phyloP scores from a whole-genome alignment of 92 coral and sea anemone species.

The Palythoa grandiflora region DNA sequence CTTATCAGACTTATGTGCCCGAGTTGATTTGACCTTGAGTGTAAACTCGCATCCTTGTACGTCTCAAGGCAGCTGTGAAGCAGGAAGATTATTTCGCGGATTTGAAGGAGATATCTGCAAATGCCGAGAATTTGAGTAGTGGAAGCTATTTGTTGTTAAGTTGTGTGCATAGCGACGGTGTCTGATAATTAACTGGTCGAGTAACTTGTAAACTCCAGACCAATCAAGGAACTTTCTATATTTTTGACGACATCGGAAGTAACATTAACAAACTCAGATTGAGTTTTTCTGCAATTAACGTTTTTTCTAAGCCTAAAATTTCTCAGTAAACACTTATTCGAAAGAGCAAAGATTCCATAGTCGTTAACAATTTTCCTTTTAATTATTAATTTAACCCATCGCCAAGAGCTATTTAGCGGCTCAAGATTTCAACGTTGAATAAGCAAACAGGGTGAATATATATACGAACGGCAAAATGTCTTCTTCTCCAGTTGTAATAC shows the following conservation, averaged over 20 bases:
- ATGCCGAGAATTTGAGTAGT: neutral
- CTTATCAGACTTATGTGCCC: neutral
- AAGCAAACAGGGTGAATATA: neutral
- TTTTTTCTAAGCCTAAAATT: constrained; percentile 29
- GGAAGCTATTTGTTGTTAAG: constrained; percentile 11
- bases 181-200: constrained; percentile 21
- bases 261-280: neutral
- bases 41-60: neutral
- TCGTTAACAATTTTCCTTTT: constrained; percentile 54
- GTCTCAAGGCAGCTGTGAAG: neutral
- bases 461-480: constrained; percentile 10
- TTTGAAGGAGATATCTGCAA: neutral
- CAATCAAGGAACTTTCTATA: neutral
- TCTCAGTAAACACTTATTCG: neutral
- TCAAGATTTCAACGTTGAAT: constrained; percentile 31
- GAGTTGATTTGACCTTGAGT: neutral
- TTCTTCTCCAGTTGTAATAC: constrained; percentile 75
- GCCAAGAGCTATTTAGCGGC: constrained; percentile 34
- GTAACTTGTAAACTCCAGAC: constrained; percentile 23
- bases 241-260: neutral
- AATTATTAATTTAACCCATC: constrained; percentile 61
- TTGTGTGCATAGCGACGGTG: constrained; percentile 39
- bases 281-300: neutral
- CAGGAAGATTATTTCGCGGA: neutral
- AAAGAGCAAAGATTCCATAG: constrained; percentile 50